These are phyloP conservation scores for Euwallacea similis DNA, from an alignment of 1,140 invertebrate species.

Conservation along the genomic window DNA sequence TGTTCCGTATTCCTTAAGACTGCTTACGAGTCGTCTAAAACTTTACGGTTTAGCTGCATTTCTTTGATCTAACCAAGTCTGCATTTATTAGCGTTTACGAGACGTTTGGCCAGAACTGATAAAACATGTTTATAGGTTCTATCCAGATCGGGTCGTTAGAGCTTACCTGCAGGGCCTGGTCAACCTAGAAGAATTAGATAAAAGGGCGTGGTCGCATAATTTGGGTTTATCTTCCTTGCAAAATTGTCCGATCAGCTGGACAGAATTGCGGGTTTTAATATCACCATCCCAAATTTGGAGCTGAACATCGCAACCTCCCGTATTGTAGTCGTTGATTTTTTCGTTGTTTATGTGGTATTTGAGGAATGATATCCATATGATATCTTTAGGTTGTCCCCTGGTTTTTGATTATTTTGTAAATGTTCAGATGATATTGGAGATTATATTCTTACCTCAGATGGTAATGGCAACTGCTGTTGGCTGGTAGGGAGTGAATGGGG, in stretches of 20 bases:
- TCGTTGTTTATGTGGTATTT: conserved; percentile 76
- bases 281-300: conserved; percentile 75
- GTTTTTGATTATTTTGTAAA: conserved; percentile 54
- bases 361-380: conserved; percentile 82
- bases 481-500: conserved; percentile 77
- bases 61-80: no score
- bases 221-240: conserved; percentile 74
- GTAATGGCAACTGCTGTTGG: conserved; percentile 85
- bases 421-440: neutral
- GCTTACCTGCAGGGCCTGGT: conserved; percentile 66
- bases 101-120: no score
- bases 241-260: conserved; percentile 70
- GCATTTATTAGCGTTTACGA: no score
- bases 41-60: no score
- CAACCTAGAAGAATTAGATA: conserved; percentile 72
- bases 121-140: no score
- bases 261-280: conserved; percentile 55
- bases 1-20: neutral
- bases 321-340: conserved; percentile 63
- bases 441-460: conserved; percentile 52
- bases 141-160: no score
- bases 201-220: conserved; percentile 72
- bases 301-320: conserved; percentile 71
- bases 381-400: conserved; percentile 69
- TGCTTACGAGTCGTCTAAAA: no score